Conservation (phyloP, 2,888 invertebrate species). For the Callinectes sapidus region DNA sequence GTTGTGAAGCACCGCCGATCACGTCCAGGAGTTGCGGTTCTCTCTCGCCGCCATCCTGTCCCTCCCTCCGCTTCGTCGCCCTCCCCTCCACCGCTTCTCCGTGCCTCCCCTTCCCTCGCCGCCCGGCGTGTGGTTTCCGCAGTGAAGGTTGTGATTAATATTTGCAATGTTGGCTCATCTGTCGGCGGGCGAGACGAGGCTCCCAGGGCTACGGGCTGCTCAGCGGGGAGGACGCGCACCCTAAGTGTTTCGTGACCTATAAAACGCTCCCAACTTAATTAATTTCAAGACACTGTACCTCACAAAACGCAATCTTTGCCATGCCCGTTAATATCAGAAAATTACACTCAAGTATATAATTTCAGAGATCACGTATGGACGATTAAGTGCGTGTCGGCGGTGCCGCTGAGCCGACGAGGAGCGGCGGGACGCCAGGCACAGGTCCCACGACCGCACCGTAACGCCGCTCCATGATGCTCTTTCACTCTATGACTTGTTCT, state of each 20-base stretch:
- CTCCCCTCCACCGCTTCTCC: not conserved
- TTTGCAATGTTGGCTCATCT: conserved; percentile 21
- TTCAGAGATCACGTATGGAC: conserved; percentile 24
- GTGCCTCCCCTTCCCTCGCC: not conserved
- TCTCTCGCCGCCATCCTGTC: not conserved
- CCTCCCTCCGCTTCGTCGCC: not conserved
- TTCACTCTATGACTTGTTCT: not conserved
- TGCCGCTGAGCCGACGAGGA: not conserved
- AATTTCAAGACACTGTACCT: conserved; percentile 27
- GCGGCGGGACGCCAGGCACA: not conserved
- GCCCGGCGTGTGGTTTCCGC: conserved; percentile 24
- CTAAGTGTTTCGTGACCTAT: conserved; percentile 29
- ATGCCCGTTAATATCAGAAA: conserved; percentile 17
- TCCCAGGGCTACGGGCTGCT: conserved; percentile 11
- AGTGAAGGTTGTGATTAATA: conserved; percentile 15
- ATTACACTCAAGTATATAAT: conserved; percentile 36
- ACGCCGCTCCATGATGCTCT: not conserved
- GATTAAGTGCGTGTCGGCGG: conserved; percentile 8
- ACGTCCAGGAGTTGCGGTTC: not conserved
- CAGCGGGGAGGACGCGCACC: conserved; percentile 12
- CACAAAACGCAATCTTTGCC: conserved; percentile 14
- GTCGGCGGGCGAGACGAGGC: not conserved
- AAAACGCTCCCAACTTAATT: conserved; percentile 26
- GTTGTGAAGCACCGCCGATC: not conserved
- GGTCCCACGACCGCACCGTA: not conserved